A percentile compares a stretch with the other conserved stretches of the same genome.
phyloP scores from a whole-genome alignment of 1,140 invertebrate genomes.

The Hirudo medicinalis region DNA sequence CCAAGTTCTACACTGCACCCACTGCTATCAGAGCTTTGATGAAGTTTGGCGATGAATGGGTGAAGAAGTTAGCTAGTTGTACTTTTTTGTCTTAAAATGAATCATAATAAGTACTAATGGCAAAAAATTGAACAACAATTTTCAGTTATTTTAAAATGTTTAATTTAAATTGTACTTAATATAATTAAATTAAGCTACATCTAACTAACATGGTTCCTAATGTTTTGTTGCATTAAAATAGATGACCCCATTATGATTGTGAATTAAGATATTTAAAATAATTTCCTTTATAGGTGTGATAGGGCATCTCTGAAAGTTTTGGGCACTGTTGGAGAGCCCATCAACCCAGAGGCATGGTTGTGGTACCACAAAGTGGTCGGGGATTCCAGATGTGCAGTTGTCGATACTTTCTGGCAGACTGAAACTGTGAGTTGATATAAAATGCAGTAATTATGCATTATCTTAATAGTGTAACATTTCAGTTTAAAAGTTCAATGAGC shows the following conservation, averaged over 20 bases:
- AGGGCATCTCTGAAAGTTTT: constrained; percentile 18
- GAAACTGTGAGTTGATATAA: constrained; percentile 57
- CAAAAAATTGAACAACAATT: background rate
- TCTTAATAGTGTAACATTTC: too few species aligned
- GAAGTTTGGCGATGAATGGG: constrained; percentile 56
- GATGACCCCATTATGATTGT: too few species aligned
- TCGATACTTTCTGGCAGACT: constrained; percentile 49
- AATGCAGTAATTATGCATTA: background rate
- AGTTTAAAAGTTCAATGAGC: too few species aligned
- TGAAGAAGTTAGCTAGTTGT: constrained; percentile 43
- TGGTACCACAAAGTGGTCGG: constrained; percentile 47
- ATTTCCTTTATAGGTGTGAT: background rate
- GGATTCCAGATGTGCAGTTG: constrained; percentile 41
- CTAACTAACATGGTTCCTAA: too few species aligned
- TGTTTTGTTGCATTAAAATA: too few species aligned
- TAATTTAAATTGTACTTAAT: too few species aligned
- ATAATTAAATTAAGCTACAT: too few species aligned
- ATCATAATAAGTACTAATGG: background rate
- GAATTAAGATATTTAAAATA: too few species aligned
- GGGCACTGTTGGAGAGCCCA: constrained; percentile 46
- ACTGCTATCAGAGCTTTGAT: constrained; percentile 91
- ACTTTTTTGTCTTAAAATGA: background rate
- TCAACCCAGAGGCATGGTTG: constrained; percentile 48
- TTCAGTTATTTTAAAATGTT: too few species aligned
- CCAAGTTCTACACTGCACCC: constrained; percentile 93